These are phyloP conservation scores for Diglossa cyanea DNA, from an alignment of 2,797 vertebrate genomes.

Conservation along the genomic window DNA sequence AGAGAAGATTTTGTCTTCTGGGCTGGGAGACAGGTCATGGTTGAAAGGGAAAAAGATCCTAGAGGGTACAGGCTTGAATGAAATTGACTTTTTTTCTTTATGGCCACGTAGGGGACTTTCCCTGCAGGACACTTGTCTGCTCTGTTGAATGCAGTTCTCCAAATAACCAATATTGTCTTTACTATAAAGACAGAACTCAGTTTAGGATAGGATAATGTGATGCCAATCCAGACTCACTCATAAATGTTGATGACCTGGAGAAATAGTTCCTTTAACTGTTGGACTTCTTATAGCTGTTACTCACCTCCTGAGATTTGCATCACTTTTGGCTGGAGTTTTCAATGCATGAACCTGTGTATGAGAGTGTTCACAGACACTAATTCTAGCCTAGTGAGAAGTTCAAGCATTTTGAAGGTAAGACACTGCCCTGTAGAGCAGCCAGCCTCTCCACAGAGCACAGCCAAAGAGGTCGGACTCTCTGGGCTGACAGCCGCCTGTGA, in stretches of 20 bases:
- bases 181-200: background rate
- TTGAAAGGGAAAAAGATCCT: background rate
- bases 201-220: background rate
- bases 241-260: background rate
- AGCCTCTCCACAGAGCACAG: background rate
- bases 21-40: background rate
- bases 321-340: background rate
- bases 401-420: background rate
- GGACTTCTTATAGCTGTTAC: background rate
- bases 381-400: background rate
- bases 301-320: background rate
- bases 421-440: background rate
- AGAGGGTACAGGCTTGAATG: background rate
- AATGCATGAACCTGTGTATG: rapidly evolving
- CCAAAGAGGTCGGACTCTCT: background rate
- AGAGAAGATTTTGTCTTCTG: background rate
- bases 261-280: background rate
- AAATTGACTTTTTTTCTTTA: background rate
- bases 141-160: background rate
- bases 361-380: background rate
- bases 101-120: background rate
- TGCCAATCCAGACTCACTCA: background rate
- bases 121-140: background rate
- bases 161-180: background rate
- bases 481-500: background rate